Base-by-base conservation (phyloP, 2,888 invertebrate genomes). In the Lithophane leautieri region DNA sequence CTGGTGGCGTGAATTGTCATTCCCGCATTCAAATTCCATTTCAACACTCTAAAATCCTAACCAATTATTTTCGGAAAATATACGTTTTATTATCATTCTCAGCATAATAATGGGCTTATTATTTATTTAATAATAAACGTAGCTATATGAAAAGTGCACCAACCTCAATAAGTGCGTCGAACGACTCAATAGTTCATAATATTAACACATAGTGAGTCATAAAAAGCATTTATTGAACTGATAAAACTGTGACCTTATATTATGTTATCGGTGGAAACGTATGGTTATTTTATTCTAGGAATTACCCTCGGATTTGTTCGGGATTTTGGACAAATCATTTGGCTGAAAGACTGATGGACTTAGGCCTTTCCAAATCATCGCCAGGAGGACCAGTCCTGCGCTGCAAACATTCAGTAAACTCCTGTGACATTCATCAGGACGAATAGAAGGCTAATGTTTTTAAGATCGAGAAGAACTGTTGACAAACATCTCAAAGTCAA, bases 221-320 rank as follows among this genome's bases (percentile, higher is more conserved):
- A 77, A 86, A 84, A 86, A 63, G 54, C 67, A 72, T 86, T 70
- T 84, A 83, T 79, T 83, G 86, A 70, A 83, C 83, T 86, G 83
- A 79, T 84, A 86, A 79, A 83, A 82, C 28, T 70, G 40, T 76
- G 70, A 79, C 73, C 76, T 83, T 73, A 62, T 67, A 81, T 25
- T 50, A 47, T 44, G 40, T 14, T 81, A 81, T 81, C 79, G 81
- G 69, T 62, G 4, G 58, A 50, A 79, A 81, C n/a, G 34, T 72
- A 79, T 58, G 9, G 28, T 58, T 61, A 28, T 66, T 44, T 25
- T 11, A 34, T 22, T 62, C 68, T 78, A 69, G 44, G 12, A 2
- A 22, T 14, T 4, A 12, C n/a, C 2, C 25, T 22, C 2, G 72
- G 50, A 8, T 69, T 72, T 60, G 42, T 28, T 56, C 11, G 25